These are phyloP conservation scores for Agriopis aurantiaria DNA, from an alignment of 2,888 invertebrate genomes.

Conservation along the genomic window DNA sequence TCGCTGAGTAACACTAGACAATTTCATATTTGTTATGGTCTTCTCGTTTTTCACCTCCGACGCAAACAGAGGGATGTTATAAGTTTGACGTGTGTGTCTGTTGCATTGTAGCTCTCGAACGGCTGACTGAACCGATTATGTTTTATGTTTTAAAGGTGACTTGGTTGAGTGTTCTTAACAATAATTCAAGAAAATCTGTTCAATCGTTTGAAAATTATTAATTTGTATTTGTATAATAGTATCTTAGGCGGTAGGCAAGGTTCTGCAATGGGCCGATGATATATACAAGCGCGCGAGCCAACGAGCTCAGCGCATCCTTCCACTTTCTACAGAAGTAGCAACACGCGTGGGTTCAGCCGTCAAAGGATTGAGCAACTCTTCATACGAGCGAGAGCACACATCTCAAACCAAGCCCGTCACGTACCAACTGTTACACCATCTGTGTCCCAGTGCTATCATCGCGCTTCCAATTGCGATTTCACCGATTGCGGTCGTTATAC, in stretches of 20 bases:
- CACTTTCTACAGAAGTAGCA: constrained; percentile 6
- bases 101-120: no score
- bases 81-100: no score
- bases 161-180: no score
- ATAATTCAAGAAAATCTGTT: no score
- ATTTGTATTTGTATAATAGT: neutral
- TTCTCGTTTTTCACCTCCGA: no score
- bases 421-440: neutral
- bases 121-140: no score
- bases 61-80: no score
- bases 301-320: constrained; percentile 3
- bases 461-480: constrained; percentile 37
- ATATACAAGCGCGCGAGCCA: neutral
- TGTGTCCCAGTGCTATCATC: constrained; percentile 22
- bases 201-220: no score
- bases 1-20: neutral
- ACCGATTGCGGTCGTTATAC: constrained; percentile 41
- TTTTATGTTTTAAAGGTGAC: no score
- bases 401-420: neutral
- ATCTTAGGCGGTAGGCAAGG: neutral
- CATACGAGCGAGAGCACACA: neutral
- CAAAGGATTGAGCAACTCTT: constrained; percentile 11
- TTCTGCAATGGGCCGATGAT: neutral
- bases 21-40: no score
- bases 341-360: constrained; percentile 2